phyloP scores from a whole-genome alignment of 2,113 vertebrate genomes.

The Rhinopithecus roxellana region DNA sequence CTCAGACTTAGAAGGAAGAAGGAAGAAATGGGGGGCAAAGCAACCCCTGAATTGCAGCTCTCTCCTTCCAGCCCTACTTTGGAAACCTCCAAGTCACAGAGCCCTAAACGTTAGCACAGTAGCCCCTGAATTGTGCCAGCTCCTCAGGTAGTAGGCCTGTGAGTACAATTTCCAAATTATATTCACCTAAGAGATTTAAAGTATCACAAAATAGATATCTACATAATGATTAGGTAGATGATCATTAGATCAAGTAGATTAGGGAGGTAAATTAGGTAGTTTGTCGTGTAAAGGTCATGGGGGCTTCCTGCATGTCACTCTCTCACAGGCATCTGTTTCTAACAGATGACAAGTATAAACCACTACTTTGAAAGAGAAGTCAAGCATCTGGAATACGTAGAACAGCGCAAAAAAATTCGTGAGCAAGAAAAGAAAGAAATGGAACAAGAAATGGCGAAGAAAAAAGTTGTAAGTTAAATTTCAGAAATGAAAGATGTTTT shows the following conservation, averaged over 20 bases:
- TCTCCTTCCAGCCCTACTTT: not conserved
- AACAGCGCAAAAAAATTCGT: conserved; percentile 80
- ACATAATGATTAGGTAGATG: not conserved
- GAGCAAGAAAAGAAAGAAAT: conserved; percentile 75
- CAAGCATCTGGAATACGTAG: conserved; percentile 84
- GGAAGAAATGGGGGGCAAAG: not conserved
- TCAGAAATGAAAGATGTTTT: not conserved
- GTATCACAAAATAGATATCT: not conserved
- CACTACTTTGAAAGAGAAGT: conserved; percentile 90
- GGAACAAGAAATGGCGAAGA: conserved; percentile 75
- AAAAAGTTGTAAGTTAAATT: conserved; percentile 83
- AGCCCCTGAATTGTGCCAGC: not conserved
- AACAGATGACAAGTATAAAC: conserved; percentile 82
- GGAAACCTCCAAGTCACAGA: not conserved
- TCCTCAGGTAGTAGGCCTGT: not conserved
- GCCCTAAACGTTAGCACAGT: not conserved
- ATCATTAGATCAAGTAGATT: not conserved
- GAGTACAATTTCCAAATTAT: not conserved
- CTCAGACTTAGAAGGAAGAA: not conserved
- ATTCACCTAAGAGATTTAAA: not conserved
- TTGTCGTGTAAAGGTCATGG: not conserved
- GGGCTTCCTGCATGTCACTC: not conserved
- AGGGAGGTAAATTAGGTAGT: not conserved
- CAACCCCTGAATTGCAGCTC: not conserved
- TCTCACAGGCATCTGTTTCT: conserved; percentile 37